Base-by-base conservation (phyloP, 1,140 invertebrate genomes). In the Drosophila pectinifera region DNA sequence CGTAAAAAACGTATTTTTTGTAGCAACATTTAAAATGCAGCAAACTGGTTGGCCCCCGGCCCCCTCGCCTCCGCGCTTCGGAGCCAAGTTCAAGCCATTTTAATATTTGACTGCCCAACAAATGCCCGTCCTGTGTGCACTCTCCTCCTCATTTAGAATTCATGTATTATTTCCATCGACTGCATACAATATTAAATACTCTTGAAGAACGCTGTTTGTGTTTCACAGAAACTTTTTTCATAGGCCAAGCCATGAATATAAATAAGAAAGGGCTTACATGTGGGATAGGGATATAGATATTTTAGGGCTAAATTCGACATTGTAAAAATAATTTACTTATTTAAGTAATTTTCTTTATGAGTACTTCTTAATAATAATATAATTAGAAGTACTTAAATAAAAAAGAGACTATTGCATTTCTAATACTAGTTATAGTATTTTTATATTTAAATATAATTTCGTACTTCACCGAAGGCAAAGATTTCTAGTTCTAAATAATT, bases 101-200 rank as follows among this genome's bases (percentile, higher is more conserved):
- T 76, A 65, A 67, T 75, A 75, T 76, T 67, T 48, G 58, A 64
- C 39, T 78, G 24, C 26, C 18, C 65, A 45, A 38, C 41, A 58
- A 72, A 62, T 54, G 51, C 56, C 26, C 24, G 36, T 55, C 51
- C 54, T 70, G 58, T 65, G 42, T 70, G 59, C 55, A 75, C 69
- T 59, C 79, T 56, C 39, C 46, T 58, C 56, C 74, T 55, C 59
- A 80, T 80, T 77, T 68, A 68, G 56, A 73, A 80, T 84, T 85
- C 81, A 85, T 85, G 81, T 82, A 67, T 78, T 86, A 85, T 86
- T 84, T 76, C 68, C 48, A 56, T 42, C 46, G 77, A 78, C 36
- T 75, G 80, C 69, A 79, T 70, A 68, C 41, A 80, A 85, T 43
- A 64, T 65, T 53, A 20, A 16, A 42, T 57, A 39, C 72, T 24